These are phyloP conservation scores for Micrasema longulum DNA, from an alignment of 1,140 invertebrate species.

Conservation along the genomic window DNA sequence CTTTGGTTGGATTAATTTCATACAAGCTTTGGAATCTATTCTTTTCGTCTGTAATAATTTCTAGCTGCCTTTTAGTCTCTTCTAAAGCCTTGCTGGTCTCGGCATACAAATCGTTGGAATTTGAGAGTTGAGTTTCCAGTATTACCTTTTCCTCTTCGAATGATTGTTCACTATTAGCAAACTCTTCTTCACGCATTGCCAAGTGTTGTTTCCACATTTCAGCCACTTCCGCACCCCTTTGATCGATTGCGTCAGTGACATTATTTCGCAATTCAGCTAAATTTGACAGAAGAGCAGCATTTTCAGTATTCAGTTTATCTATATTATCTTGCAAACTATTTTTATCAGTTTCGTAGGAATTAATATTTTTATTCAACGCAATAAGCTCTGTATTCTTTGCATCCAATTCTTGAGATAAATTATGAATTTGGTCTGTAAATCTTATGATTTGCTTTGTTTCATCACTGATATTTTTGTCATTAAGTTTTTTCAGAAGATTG, in stretches of 20 bases:
- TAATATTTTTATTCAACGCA: conserved; percentile 56
- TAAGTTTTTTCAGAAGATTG: conserved; percentile 38
- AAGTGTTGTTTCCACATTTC: conserved; percentile 76
- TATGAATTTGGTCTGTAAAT: conserved; percentile 36
- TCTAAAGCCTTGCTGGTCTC: conserved; percentile 54
- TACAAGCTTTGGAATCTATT: conserved; percentile 61
- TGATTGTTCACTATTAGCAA: conserved; percentile 66
- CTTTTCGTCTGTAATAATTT: conserved; percentile 64
- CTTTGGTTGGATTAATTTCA: conserved; percentile 63
- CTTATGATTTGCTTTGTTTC: conserved; percentile 29
- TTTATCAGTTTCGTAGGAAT: conserved; percentile 50
- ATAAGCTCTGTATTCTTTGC: conserved; percentile 55
- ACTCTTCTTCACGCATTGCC: conserved; percentile 70
- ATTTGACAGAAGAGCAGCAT: conserved; percentile 62
- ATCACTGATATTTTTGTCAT: conserved; percentile 32
- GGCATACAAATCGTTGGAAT: conserved; percentile 48
- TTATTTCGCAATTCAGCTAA: conserved; percentile 63
- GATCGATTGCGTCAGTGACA: conserved; percentile 68
- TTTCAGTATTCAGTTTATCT: conserved; percentile 60
- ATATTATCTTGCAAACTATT: conserved; percentile 43
- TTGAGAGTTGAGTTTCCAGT: conserved; percentile 38
- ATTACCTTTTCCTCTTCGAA: conserved; percentile 61
- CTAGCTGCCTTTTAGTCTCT: conserved; percentile 62
- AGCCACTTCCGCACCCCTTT: conserved; percentile 73
- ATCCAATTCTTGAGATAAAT: conserved; percentile 37